Evolutionary conservation across 92 coral and sea anemone genomes (phyloP), one percentile per base, ranked within the genome.

Genomic region (Phenganax subtilis): DNA sequence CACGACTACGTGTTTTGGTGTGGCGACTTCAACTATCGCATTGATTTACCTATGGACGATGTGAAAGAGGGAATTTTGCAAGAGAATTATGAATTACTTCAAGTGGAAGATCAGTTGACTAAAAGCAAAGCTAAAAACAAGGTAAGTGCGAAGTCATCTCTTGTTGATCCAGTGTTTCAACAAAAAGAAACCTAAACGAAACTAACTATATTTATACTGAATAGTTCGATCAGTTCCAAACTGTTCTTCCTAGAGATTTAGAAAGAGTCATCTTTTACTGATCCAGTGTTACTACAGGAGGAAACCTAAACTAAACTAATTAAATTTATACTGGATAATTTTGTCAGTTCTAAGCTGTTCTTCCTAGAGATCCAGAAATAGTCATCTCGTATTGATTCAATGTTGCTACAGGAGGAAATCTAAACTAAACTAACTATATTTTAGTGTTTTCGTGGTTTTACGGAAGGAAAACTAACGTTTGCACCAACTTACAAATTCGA

Each of bases 1-100:
- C 98, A 94, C 67, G 98, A 94, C 84, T 94, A 94, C 75, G 97
- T 92, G 60, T 94, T 94, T 85, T 94, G 98, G 97, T 91, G 98
- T 78, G 98, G 98, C 30, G 98, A 94, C 84, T 94, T 94, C 68
- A 94, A 94, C 87, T 94, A 94, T 78, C 97, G 98, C 52, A 89
- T 94, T 54, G 98, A 94, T 76, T 75, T 87, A 25, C 97, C 97
- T 7, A 94, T 91, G 63, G 97, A 91, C 12, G 97, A 91, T 15
- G 98, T 94, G 67, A 94, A 94, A 85, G 90, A 93, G 60, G 85
- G 85, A 55, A 84, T 94, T 47, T 90, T 86, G 81, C 89, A 90
- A 76, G 89, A 88, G 81, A 85, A 94, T 75, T 94, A 91, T 93
- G 93, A 90, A 12, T 90, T 77, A 15, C 88, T 94, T 60, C 72